phyloP scores from a whole-genome alignment of 2,888 invertebrate genomes.

The Limnephilus lunatus region DNA sequence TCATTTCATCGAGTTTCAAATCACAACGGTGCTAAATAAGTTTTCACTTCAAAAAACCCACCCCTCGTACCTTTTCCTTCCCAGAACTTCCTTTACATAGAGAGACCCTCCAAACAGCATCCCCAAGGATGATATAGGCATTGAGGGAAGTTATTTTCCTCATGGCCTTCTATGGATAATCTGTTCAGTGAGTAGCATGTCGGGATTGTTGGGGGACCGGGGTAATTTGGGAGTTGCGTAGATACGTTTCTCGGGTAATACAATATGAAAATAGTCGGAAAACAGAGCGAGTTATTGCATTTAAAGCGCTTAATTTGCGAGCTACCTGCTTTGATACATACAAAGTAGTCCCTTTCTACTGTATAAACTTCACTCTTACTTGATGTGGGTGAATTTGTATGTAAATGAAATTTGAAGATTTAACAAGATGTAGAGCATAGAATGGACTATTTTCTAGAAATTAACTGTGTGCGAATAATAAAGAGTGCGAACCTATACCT shows the following conservation, averaged over 20 bases:
- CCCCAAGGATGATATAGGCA: too few relatives aligned
- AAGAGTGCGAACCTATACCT: too few relatives aligned
- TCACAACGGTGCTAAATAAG: too few relatives aligned
- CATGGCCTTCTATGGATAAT: too few relatives aligned
- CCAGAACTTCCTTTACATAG: too few relatives aligned
- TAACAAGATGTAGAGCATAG: not conserved
- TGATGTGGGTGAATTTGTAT: not conserved
- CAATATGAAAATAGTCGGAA: constrained; percentile 45
- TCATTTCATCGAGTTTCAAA: too few relatives aligned
- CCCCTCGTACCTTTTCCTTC: too few relatives aligned
- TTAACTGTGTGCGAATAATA: not conserved
- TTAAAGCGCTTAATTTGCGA: constrained; percentile 62
- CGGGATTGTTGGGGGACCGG: constrained; percentile 5
- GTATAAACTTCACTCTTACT: not conserved
- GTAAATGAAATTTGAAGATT: not conserved
- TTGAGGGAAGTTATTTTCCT: too few relatives aligned
- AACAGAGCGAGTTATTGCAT: constrained; percentile 61
- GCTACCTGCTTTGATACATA: constrained; percentile 53
- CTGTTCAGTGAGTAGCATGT: too few relatives aligned
- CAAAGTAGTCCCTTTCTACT: not conserved
- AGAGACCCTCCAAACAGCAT: too few relatives aligned
- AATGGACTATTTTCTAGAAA: not conserved
- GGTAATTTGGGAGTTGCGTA: constrained; percentile 18
- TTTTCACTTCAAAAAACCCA: too few relatives aligned
- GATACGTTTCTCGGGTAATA: constrained; percentile 46